These are phyloP conservation scores for Drosophila busckii DNA, from an alignment of 1,140 invertebrate genomes.

Conservation along the genomic window DNA sequence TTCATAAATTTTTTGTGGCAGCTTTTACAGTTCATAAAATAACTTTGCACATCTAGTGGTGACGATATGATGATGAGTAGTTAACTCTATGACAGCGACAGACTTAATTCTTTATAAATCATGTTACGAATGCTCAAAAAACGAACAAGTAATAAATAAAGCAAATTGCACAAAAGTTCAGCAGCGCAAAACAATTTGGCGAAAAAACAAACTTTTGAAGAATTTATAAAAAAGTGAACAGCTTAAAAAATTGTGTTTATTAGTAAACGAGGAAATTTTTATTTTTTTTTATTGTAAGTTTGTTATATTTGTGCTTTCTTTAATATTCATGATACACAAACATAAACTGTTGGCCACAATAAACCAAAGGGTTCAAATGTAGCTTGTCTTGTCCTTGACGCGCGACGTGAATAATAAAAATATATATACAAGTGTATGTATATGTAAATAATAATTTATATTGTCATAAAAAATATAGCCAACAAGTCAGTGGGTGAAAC, in stretches of 20 bases:
- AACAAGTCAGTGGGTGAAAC: conserved; percentile 12
- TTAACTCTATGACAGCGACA: conserved; percentile 8
- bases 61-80: conserved; percentile 4
- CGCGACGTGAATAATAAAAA: conserved; percentile 70
- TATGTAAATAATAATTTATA: conserved; percentile 38
- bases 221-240: too few species aligned
- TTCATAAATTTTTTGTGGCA: conserved; percentile 3
- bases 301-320: conserved; percentile 15
- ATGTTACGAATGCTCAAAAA: too few species aligned
- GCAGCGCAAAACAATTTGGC: conserved; percentile 2
- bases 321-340: conserved; percentile 50
- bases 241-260: too few species aligned
- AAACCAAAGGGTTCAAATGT: conserved; percentile 60
- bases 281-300: background rate
- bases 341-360: background rate
- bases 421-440: conserved; percentile 39
- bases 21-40: conserved; percentile 1
- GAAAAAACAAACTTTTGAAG: too few species aligned
- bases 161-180: background rate
- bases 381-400: conserved; percentile 28
- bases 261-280: background rate
- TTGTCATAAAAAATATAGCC: conserved; percentile 45
- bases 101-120: conserved; percentile 7
- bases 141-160: conserved; percentile 19
- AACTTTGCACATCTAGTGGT: background rate